Base-by-base conservation (phyloP, 2,113 vertebrate species). In the Suricata suricatta region DNA sequence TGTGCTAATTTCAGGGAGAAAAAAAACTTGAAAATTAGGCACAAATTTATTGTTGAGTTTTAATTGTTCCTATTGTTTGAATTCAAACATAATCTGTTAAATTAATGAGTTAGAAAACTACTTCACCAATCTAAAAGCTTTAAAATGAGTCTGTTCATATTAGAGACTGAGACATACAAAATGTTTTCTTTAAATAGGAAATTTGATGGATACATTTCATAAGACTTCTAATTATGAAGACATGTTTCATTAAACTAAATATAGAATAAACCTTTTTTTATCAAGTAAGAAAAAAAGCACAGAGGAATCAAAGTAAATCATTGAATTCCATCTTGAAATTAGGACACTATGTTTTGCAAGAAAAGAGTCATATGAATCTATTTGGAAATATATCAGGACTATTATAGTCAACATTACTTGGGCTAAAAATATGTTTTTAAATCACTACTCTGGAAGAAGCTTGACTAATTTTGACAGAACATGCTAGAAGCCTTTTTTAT, bases 181-280 rank as follows among this genome's bases (percentile, higher is more conserved):
- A 44, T 27, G 31, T 84, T 95, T 96, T 97, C 31, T 96, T 97
- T 93, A 97, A 97, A 96, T 96, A 98, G n/a, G 9, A 97, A 83
- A 94, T 97, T 84, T 95, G 41, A 94, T 97, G 69, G 17, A 72
- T 97, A 91, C 89, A 88, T 96, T 97, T 94, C 33, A 69, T 87
- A 50, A 91, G 76, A 69, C 66, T 97, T 97, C 71, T 97, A 85
- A 97, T 93, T 97, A 68, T 90, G 35, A 98, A 98, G 54, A 97
- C 97, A 96, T 96, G 68, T 89, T 97, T 52, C 71, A 96, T 98
- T 98, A 97, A 97, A 76, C 44, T 7, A 98, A 95, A 63, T 95
- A 77, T 95, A 90, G 88, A 96, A 83, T 79, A 96, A 97, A 95
- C 5, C 31, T 92, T 74, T 5, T 63, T 97, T 93, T 93, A 74